Percentiles rank a stretch among this genome's conserved stretches.
Conservation (phyloP, 2,797 vertebrate species). For the Oryzias dopingdopingensis region DNA sequence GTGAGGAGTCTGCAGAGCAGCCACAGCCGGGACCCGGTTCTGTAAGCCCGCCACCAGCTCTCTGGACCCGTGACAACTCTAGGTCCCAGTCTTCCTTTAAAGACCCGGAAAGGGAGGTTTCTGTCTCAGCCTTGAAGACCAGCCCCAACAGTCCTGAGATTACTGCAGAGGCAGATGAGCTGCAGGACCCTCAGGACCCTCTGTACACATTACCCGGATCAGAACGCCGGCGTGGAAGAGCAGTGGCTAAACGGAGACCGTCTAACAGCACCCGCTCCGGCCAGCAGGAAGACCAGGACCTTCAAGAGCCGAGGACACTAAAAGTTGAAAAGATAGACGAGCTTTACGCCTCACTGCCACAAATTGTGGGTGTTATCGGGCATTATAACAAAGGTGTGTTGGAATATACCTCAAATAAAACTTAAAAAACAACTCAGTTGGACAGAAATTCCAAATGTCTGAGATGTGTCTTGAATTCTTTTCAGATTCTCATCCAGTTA, state of each 20-base stretch:
- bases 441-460: constrained; percentile 8
- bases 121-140: constrained; percentile 50
- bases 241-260: constrained; percentile 61
- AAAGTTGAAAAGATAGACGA: constrained; percentile 84
- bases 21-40: constrained; percentile 74
- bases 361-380: constrained; percentile 81
- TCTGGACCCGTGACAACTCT: constrained; percentile 81
- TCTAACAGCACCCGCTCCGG: constrained; percentile 60
- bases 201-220: constrained; percentile 65
- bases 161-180: constrained; percentile 55
- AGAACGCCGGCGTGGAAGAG: constrained; percentile 67
- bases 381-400: constrained; percentile 85
- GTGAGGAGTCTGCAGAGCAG: constrained; percentile 68
- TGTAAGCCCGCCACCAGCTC: constrained; percentile 69
- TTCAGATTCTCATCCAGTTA: constrained; percentile 86
- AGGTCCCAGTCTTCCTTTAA: constrained; percentile 69
- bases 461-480: constrained; percentile 23
- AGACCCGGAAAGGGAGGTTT: constrained; percentile 57
- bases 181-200: constrained; percentile 70
- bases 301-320: constrained; percentile 73
- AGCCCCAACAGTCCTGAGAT: constrained; percentile 58
- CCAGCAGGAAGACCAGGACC: constrained; percentile 68
- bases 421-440: neutral
- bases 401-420: neutral
- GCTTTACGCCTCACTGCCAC: constrained; percentile 79